Evolutionary conservation across 2,888 invertebrate species (phyloP).

Genomic region (Oxytorus armatus): DNA sequence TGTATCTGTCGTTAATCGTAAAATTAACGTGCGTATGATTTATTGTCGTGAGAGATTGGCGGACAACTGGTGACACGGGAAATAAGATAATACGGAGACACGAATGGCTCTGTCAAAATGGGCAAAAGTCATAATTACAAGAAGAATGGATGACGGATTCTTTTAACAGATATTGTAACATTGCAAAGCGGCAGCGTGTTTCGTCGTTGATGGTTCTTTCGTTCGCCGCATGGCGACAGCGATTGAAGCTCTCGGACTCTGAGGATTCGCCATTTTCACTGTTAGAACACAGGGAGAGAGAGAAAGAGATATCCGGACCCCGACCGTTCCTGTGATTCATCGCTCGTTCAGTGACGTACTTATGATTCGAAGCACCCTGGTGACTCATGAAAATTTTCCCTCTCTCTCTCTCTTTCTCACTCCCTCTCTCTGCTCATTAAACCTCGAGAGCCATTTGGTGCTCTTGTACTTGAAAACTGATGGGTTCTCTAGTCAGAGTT

Average conservation of each 20-base stretch:
- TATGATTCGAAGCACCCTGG: conserved; percentile 60
- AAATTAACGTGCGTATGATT: conserved; percentile 8
- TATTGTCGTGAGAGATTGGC: conserved; percentile 14
- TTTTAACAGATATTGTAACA: conserved; percentile 47
- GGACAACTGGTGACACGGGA: conserved; percentile 4
- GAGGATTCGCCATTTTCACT: conserved; percentile 69
- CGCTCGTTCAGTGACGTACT: conserved; percentile 69
- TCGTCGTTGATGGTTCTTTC: conserved; percentile 46
- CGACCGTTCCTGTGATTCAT: conserved; percentile 68
- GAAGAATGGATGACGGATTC: not conserved
- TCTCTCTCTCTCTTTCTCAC: conserved; percentile 12
- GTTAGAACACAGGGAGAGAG: conserved; percentile 52
- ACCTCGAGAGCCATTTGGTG: conserved; percentile 1
- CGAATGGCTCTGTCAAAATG: not conserved
- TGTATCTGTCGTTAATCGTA: not conserved
- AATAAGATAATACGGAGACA: conserved; percentile 4
- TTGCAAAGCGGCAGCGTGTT: conserved; percentile 14
- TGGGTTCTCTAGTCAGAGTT: not conserved
- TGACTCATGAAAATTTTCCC: conserved; percentile 60
- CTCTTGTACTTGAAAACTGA: not conserved
- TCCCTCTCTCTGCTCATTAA: conserved; percentile 10
- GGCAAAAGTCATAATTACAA: not conserved
- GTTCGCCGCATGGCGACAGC: conserved; percentile 66
- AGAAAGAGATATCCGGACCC: conserved; percentile 56
- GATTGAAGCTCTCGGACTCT: conserved; percentile 53